Percentiles rank a stretch among this genome's conserved stretches.
These are phyloP conservation scores for Sceloporus tristichus DNA, from an alignment of 2,113 vertebrate genomes.

Conservation along the genomic window DNA sequence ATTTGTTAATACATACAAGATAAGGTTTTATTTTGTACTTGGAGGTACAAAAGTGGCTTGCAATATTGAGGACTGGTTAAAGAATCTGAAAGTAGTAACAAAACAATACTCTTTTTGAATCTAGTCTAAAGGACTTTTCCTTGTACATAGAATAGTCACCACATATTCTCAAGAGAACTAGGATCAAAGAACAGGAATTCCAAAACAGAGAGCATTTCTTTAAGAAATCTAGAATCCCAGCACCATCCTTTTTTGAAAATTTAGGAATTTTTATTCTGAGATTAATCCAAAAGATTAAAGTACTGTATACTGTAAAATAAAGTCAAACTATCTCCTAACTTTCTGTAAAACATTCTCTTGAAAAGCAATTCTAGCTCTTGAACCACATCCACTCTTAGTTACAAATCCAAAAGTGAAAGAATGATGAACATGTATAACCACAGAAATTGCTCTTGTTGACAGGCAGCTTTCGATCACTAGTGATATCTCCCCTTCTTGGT, in stretches of 20 bases:
- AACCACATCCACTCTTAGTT: not conserved
- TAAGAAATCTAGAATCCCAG: not conserved
- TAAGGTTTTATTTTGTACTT: not conserved
- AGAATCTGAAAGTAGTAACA: not conserved
- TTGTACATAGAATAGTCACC: not conserved
- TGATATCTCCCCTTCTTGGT: not conserved
- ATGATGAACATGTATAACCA: not conserved
- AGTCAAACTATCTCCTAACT: not conserved
- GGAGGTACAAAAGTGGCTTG: not conserved
- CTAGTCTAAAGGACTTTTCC: not conserved
- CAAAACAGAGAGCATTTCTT: not conserved
- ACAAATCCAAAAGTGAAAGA: not conserved
- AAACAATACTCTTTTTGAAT: not conserved
- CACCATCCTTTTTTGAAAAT: not conserved
- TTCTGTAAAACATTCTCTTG: not conserved
- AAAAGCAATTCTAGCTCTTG: too few relatives aligned
- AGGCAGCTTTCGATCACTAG: not conserved
- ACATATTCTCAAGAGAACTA: not conserved
- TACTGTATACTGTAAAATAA: not conserved
- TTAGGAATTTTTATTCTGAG: not conserved
- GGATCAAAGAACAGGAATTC: not conserved
- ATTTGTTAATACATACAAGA: slow-evolving; percentile 42
- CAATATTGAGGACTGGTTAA: not conserved
- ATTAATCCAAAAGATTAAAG: not conserved
- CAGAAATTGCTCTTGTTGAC: not conserved